Percentiles rank a stretch among this genome's conserved stretches.
phyloP scores from a whole-genome alignment of 2,797 vertebrate genomes.

The Argentina silus region DNA sequence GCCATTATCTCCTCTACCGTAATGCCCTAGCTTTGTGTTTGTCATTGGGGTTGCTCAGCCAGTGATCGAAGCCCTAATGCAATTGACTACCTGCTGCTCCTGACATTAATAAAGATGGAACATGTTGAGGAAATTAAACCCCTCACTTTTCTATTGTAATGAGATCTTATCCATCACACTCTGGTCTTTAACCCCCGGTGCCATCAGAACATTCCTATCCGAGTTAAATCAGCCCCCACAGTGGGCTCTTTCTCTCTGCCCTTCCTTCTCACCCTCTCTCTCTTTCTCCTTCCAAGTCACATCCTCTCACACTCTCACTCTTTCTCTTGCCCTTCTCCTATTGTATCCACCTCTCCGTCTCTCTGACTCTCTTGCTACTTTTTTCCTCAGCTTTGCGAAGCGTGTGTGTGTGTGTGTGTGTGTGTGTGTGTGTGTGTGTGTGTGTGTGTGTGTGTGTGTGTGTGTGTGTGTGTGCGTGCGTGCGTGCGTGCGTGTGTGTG shows the following conservation, averaged over 20 bases:
- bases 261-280: conserved; percentile 22
- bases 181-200: conserved; percentile 58
- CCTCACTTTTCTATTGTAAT: conserved; percentile 62
- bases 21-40: conserved; percentile 48
- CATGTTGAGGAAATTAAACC: conserved; percentile 66
- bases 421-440: too few species aligned
- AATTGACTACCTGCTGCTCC: conserved; percentile 57
- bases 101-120: conserved; percentile 72
- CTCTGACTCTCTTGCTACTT: not conserved
- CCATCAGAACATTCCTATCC: conserved; percentile 40
- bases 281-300: not conserved
- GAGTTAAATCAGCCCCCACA: conserved; percentile 33
- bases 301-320: conserved; percentile 18
- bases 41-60: conserved; percentile 50
- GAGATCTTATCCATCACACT: conserved; percentile 70
- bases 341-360: not conserved
- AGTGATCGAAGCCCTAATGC: conserved; percentile 63
- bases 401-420: not conserved
- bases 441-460: not conserved
- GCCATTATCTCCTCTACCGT: conserved; percentile 36
- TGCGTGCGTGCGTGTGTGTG: not conserved
- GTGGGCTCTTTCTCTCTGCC: conserved; percentile 22
- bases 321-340: not conserved
- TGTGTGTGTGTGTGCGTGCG: not conserved
- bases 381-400: not conserved